Conservation (phyloP, 2,113 vertebrate genomes). For the Sorex araneus region DNA sequence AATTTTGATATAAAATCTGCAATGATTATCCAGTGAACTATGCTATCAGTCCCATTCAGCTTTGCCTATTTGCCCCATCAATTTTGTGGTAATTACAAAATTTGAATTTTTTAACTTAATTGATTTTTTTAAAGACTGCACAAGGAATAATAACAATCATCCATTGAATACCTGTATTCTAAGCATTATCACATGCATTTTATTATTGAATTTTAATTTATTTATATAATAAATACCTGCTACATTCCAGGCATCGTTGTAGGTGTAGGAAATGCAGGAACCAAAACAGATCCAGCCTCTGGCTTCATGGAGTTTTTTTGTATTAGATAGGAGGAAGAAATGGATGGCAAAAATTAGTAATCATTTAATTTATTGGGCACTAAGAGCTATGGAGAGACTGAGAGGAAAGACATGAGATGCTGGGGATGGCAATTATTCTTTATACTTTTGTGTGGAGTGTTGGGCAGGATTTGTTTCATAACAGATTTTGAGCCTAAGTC, state of each 20-base stretch:
- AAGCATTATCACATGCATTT: neutral
- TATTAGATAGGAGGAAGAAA: neutral
- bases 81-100: neutral
- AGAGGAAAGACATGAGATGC: neutral
- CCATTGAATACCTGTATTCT: constrained; percentile 23
- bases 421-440: neutral
- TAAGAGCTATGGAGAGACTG: neutral
- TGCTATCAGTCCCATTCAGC: neutral
- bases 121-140: constrained; percentile 4
- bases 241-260: neutral
- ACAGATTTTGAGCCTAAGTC: neutral
- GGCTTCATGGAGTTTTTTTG: neutral
- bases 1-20: too few relatives aligned
- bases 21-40: too few relatives aligned
- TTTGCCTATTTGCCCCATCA: neutral
- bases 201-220: constrained; percentile 17
- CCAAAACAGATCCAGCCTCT: neutral
- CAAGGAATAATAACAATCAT: neutral
- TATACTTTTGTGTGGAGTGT: neutral
- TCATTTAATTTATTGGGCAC: neutral
- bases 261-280: neutral
- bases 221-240: neutral
- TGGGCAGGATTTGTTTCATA: neutral
- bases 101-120: constrained; percentile 9
- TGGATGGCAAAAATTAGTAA: neutral